Conservation (phyloP, 2,888 invertebrate genomes). For the Lacanobia wlatinum region DNA sequence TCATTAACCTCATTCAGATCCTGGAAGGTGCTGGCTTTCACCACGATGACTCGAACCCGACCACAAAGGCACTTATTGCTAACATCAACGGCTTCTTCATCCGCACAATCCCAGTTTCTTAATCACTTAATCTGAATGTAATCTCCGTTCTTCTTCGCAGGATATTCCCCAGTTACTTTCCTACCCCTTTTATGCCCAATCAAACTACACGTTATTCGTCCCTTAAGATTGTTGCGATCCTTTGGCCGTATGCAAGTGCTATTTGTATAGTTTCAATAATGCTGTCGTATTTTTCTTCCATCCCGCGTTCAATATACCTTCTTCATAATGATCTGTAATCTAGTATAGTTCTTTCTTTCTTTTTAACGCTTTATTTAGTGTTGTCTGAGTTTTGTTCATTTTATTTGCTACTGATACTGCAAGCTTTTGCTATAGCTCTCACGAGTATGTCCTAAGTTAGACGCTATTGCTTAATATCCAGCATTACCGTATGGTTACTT, state of each 20-base stretch:
- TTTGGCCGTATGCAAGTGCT: background rate
- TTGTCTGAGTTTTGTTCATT: background rate
- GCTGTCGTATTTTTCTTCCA: background rate
- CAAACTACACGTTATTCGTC: background rate
- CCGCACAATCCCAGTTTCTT: background rate
- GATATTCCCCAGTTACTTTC: background rate
- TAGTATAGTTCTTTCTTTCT: background rate
- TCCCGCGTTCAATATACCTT: background rate
- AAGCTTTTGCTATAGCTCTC: background rate
- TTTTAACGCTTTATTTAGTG: background rate
- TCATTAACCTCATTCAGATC: background rate
- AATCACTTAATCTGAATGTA: background rate
- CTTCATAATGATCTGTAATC: background rate
- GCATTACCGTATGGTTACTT: conserved; percentile 17
- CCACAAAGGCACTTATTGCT: background rate
- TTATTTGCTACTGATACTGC: background rate
- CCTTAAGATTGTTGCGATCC: background rate
- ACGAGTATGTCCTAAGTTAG: background rate
- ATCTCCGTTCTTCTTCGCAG: background rate
- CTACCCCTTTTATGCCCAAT: background rate
- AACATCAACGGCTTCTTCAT: background rate
- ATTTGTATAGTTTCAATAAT: background rate
- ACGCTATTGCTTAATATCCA: conserved; percentile 16
- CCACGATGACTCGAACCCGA: background rate
- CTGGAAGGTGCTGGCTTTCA: background rate